Base-by-base conservation (phyloP, 2,113 vertebrate genomes). In the Leptodactylus fuscus region DNA sequence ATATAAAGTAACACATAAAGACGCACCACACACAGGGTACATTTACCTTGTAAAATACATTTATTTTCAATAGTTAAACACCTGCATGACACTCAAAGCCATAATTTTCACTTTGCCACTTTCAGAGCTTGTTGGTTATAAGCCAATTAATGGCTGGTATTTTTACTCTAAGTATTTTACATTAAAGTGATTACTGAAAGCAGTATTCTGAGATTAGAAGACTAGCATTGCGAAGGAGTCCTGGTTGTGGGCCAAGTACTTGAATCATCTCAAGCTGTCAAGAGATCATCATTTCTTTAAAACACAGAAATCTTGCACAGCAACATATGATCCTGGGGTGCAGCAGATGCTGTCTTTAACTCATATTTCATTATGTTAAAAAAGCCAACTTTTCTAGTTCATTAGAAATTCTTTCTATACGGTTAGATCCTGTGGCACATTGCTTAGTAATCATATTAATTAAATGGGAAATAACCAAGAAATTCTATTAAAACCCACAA, bases 231-330 rank as follows among this genome's bases (percentile, higher is more conserved):
- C 20, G 49, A 48, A 71, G 48, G 65, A 48, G 48, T 67, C 20
- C 29, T 82, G 44, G 44, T 70, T 71, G 46, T 22, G 29, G 22
- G 46, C 65, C 65, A 82, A 71, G 81, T 24, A 70, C 29, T 71
- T 82, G 81, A 82, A 55, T 82, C 81, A 82, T 82, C 81, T 53
- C 62, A 82, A 82, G 48, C 81, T 82, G 81, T 53, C 46, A 71
- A 70, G 11, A 51, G 22, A 55, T 53, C 65, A 46, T 32, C 8
- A n/a, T 70, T 82, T 82, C 44, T 34, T 69, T 22, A 82, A 70
- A 16, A 55, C 20, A 34, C 32, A 53, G 65, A 82, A 71, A 38
- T 53, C 62, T 48, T 48, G 32, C 65, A 70, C 65, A 53, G 5
- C 60, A 81, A 49, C 38, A 81, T 81, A 71, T 53, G 46, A 53